phyloP scores from a whole-genome alignment of 2,888 invertebrate genomes.

The Cephus pulcher region DNA sequence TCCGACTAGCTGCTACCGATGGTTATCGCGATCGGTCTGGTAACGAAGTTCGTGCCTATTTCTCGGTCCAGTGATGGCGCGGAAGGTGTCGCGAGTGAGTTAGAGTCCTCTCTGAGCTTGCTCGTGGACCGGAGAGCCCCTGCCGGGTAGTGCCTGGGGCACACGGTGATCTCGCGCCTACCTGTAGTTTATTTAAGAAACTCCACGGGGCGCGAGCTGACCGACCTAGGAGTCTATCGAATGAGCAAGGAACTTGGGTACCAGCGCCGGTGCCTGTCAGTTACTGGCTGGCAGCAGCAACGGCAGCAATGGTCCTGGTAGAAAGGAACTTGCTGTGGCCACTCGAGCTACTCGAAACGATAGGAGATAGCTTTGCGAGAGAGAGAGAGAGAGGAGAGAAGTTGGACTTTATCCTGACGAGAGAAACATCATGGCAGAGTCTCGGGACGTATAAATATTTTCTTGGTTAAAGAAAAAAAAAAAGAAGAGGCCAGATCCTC shows the following conservation, averaged over 20 bases:
- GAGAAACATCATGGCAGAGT: background rate
- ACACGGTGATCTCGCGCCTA: conserved; percentile 44
- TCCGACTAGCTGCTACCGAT: background rate
- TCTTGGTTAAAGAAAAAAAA: conserved; percentile 6
- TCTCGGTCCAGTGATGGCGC: background rate
- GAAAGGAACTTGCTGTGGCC: background rate
- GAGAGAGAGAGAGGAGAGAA: conserved; percentile 1
- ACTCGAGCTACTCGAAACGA: background rate
- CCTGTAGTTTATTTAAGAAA: conserved; percentile 50
- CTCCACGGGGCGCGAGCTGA: conserved; percentile 41
- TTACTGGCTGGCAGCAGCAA: background rate
- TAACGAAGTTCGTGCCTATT: background rate
- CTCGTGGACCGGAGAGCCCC: background rate
- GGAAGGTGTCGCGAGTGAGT: background rate
- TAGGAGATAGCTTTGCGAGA: background rate
- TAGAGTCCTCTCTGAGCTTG: background rate
- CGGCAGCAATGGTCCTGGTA: background rate
- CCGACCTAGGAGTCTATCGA: background rate
- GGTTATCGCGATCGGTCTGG: background rate
- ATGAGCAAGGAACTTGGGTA: background rate
- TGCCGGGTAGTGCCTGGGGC: conserved; percentile 10
- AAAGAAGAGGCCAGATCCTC: conserved; percentile 9
- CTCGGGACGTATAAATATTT: conserved; percentile 15
- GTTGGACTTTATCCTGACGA: conserved; percentile 12
- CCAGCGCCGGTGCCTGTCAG: background rate